phyloP scores from a whole-genome alignment of 1,140 invertebrate species.

The Gonatopus flavifemur region DNA sequence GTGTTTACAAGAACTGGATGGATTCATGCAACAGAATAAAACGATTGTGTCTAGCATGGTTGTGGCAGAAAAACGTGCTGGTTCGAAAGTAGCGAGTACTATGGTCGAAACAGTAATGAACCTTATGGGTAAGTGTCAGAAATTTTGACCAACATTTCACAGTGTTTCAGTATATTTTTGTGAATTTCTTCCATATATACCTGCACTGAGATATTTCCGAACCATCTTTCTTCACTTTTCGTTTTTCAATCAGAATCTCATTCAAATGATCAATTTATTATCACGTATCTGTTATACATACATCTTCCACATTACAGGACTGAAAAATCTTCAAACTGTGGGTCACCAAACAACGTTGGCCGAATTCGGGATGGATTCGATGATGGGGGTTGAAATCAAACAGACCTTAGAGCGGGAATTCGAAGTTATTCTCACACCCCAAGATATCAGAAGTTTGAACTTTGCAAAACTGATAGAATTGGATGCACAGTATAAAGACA shows the following conservation, averaged over 20 bases:
- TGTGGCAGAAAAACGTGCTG: slow-evolving; percentile 60
- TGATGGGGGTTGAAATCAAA: slow-evolving; percentile 82
- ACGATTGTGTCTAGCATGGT: slow-evolving; percentile 69
- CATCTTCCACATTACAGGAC: slow-evolving; percentile 33
- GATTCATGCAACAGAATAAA: slow-evolving; percentile 62
- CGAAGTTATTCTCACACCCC: slow-evolving; percentile 68
- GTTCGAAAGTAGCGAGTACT: slow-evolving; percentile 34
- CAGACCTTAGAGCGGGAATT: slow-evolving; percentile 75
- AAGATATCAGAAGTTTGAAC: slow-evolving; percentile 68
- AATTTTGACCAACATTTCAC: no score
- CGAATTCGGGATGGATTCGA: slow-evolving; percentile 80
- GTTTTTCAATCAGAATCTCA: no score
- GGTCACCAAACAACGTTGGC: slow-evolving; percentile 66
- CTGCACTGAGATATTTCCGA: no score
- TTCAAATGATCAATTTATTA: no score
- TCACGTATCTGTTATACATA: not conserved
- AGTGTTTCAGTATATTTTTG: no score
- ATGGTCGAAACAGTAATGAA: slow-evolving; percentile 55
- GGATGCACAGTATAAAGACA: slow-evolving; percentile 28
- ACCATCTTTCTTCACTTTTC: no score
- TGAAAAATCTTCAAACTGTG: slow-evolving; percentile 61
- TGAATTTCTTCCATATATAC: no score
- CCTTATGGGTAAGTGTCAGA: slow-evolving; percentile 56
- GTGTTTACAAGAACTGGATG: slow-evolving; percentile 59
- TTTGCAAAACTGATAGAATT: slow-evolving; percentile 62